Evolutionary conservation across 2,113 vertebrate species (phyloP).

Genomic region (Crocuta crocuta): DNA sequence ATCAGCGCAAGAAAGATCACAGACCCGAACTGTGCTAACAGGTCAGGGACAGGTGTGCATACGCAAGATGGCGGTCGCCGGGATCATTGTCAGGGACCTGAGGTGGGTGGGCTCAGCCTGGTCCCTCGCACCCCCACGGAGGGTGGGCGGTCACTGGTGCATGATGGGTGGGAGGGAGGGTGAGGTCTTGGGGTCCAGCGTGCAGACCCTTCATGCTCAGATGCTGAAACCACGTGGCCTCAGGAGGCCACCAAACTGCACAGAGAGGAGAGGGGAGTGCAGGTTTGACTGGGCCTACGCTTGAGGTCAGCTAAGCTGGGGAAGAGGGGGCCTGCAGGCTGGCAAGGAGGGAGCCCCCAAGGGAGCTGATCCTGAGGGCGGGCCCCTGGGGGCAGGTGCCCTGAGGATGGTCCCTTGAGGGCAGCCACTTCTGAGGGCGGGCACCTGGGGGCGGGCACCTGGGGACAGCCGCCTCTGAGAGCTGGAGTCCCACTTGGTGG

Average conservation of each 20-base stretch:
- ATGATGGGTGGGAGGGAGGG: neutral
- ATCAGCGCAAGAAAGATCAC: neutral
- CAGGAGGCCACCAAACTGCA: rapidly evolving
- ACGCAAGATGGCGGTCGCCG: rapidly evolving
- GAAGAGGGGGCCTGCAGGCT: neutral
- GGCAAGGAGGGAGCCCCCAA: neutral
- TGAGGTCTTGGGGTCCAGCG: neutral
- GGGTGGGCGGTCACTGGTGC: neutral
- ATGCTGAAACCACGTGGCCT: neutral
- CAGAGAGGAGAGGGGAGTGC: too few species aligned
- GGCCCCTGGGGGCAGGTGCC: neutral
- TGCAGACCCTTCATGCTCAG: neutral
- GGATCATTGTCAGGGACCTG: neutral
- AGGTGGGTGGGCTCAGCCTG: neutral
- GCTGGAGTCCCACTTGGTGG: neutral
- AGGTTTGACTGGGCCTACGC: neutral
- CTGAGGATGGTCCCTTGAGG: too few species aligned
- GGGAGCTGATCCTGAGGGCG: neutral
- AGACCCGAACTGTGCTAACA: too few species aligned
- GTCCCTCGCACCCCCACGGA: rapidly evolving
- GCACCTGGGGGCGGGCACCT: too few species aligned
- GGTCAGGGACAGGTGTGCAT: neutral
- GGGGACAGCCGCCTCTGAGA: neutral
- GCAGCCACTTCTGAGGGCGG: too few species aligned
- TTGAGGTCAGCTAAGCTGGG: neutral